These are phyloP conservation scores for Monochamus alternatus DNA, from an alignment of 2,888 invertebrate species.

Conservation along the genomic window DNA sequence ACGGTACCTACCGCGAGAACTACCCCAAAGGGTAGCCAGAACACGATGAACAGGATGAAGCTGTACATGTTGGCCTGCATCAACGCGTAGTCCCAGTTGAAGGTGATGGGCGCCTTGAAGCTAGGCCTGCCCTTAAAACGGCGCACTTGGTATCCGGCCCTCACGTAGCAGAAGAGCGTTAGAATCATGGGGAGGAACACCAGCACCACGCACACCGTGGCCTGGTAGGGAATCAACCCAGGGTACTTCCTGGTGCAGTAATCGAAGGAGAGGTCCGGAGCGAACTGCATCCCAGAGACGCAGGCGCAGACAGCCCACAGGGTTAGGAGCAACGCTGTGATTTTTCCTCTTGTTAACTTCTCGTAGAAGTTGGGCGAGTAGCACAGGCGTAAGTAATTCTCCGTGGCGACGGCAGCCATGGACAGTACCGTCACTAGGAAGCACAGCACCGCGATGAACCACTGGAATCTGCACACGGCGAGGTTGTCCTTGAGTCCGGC, in stretches of 20 bases:
- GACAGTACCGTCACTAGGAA: slow-evolving; percentile 79
- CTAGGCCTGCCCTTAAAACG: slow-evolving; percentile 73
- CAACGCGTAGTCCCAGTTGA: slow-evolving; percentile 77
- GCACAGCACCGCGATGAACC: slow-evolving; percentile 79
- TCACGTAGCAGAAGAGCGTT: slow-evolving; percentile 74
- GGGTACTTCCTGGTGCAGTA: slow-evolving; percentile 76
- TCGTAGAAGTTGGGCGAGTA: slow-evolving; percentile 73
- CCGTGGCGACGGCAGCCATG: slow-evolving; percentile 77
- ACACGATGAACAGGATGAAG: slow-evolving; percentile 76
- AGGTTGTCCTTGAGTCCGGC: slow-evolving; percentile 76
- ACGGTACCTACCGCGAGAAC: slow-evolving; percentile 75
- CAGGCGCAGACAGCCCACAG: slow-evolving; percentile 75
- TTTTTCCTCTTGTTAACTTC: slow-evolving; percentile 71
- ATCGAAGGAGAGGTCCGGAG: slow-evolving; percentile 77
- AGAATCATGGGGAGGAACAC: slow-evolving; percentile 76
- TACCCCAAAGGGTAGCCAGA: slow-evolving; percentile 82
- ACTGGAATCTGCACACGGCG: slow-evolving; percentile 78
- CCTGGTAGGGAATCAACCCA: slow-evolving; percentile 75
- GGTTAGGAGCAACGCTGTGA: slow-evolving; percentile 73
- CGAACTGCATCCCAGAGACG: slow-evolving; percentile 77
- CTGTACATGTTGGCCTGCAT: slow-evolving; percentile 79
- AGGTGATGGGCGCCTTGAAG: slow-evolving; percentile 77
- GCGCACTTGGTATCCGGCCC: slow-evolving; percentile 72
- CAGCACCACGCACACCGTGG: slow-evolving; percentile 74
- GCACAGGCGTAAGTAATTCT: slow-evolving; percentile 79